Evolutionary conservation across 2,113 vertebrate species (phyloP).

Genomic region (Gobius niger): DNA sequence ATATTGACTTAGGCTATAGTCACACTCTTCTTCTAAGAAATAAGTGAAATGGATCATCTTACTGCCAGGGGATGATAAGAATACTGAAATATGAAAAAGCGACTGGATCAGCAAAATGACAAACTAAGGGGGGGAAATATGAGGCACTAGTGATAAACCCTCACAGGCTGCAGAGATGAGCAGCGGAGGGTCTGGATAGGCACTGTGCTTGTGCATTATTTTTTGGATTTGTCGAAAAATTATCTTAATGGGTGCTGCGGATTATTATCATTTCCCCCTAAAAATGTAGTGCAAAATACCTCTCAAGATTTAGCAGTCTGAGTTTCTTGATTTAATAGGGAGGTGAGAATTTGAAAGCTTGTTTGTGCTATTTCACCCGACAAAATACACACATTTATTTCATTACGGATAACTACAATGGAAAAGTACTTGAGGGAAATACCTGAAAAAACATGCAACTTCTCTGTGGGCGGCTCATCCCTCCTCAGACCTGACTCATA

Average conservation of each 20-base stretch:
- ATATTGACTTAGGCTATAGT: constrained; percentile 71
- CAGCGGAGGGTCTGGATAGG: constrained; percentile 33
- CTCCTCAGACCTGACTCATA: too few species aligned
- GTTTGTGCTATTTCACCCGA: too few species aligned
- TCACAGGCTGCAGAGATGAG: constrained; percentile 46
- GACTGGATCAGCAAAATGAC: constrained; percentile 73
- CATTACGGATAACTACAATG: too few species aligned
- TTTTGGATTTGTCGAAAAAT: not conserved
- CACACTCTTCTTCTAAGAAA: constrained; percentile 67
- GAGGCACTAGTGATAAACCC: constrained; percentile 69
- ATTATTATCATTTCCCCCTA: not conserved
- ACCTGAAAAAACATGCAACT: too few species aligned
- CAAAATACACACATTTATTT: too few species aligned
- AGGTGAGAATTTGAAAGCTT: too few species aligned
- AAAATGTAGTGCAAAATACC: too few species aligned
- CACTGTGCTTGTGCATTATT: not conserved
- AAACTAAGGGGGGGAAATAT: constrained; percentile 51
- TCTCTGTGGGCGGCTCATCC: too few species aligned
- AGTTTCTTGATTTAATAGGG: too few species aligned
- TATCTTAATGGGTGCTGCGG: not conserved
- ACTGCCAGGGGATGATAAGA: constrained; percentile 74
- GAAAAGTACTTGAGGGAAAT: too few species aligned
- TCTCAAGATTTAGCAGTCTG: too few species aligned
- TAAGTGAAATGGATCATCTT: constrained; percentile 76
- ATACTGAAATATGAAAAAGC: constrained; percentile 76